Evolutionary conservation across 1,140 invertebrate genomes (phyloP).

Genomic region (Paracyclopina nana): DNA sequence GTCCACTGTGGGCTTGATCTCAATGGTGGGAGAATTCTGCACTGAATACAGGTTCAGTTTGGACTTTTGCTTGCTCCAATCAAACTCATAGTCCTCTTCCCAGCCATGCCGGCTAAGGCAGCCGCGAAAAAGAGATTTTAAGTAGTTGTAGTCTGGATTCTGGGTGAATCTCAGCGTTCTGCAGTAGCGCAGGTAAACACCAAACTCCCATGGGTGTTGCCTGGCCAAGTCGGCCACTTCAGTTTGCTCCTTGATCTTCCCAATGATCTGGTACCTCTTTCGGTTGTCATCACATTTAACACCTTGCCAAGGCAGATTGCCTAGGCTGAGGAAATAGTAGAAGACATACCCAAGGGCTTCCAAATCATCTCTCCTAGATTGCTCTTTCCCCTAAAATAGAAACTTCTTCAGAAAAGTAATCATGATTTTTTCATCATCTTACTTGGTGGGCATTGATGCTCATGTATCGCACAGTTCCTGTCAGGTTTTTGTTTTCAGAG

Average conservation of each 20-base stretch:
- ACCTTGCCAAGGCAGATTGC: constrained; percentile 98
- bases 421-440: too few species aligned
- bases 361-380: constrained; percentile 27
- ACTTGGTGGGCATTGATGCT: constrained; percentile 22
- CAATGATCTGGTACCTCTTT: constrained; percentile 41
- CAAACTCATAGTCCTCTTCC: constrained; percentile 6
- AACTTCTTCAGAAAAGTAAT: too few species aligned
- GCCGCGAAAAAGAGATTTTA: constrained; percentile 9
- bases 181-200: constrained; percentile 29
- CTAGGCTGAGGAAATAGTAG: constrained; percentile 44
- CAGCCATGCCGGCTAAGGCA: background rate
- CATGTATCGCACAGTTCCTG: constrained; percentile 33
- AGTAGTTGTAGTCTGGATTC: constrained; percentile 13
- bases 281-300: constrained; percentile 42
- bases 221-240: constrained; percentile 34
- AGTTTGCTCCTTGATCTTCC: constrained; percentile 38
- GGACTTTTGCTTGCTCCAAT: constrained; percentile 2
- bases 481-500: constrained; percentile 39
- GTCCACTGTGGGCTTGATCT: too few species aligned
- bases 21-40: too few species aligned
- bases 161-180: constrained; percentile 11
- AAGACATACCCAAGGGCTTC: constrained; percentile 39
- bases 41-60: too few species aligned
- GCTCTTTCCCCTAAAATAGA: constrained; percentile 21
- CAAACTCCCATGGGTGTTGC: constrained; percentile 22